Evolutionary conservation across 2,797 vertebrate genomes (phyloP).

Genomic region (Mormyrus proboscirostris): DNA sequence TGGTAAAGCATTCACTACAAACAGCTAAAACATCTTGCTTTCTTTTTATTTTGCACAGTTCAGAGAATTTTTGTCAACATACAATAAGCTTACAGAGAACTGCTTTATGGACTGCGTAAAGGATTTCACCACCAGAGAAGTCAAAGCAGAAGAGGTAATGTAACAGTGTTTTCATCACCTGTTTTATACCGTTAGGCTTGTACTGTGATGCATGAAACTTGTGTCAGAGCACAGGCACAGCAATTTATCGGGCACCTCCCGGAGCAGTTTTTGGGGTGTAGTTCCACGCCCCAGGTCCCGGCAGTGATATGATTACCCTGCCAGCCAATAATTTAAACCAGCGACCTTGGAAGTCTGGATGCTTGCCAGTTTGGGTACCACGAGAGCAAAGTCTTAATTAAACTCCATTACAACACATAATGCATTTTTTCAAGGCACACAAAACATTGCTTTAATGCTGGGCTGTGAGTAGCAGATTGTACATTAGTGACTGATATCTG

Average conservation of each 20-base stretch:
- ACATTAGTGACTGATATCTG: not conserved
- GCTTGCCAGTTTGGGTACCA: not conserved
- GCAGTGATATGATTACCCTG: not conserved
- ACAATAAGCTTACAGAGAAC: conserved; percentile 95
- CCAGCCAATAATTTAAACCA: not conserved
- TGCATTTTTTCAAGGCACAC: not conserved
- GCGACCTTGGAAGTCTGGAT: not conserved
- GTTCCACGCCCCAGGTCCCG: not conserved
- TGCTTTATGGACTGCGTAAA: conserved; percentile 97
- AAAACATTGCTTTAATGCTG: not conserved
- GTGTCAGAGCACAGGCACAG: not conserved
- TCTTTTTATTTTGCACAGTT: conserved; percentile 63
- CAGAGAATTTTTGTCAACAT: conserved; percentile 94
- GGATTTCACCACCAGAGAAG: conserved; percentile 90
- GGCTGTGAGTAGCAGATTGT: not conserved
- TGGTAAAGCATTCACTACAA: not conserved
- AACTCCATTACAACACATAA: not conserved
- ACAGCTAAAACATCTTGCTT: not conserved
- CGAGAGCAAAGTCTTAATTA: not conserved
- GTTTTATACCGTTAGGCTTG: not conserved
- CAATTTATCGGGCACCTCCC: not conserved
- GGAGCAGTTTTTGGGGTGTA: not conserved
- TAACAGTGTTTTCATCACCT: not conserved
- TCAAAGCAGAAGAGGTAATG: conserved; percentile 84
- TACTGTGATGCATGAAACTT: not conserved